Conservation (phyloP, 2,113 vertebrate species). For the Odocoileus hemionus region DNA sequence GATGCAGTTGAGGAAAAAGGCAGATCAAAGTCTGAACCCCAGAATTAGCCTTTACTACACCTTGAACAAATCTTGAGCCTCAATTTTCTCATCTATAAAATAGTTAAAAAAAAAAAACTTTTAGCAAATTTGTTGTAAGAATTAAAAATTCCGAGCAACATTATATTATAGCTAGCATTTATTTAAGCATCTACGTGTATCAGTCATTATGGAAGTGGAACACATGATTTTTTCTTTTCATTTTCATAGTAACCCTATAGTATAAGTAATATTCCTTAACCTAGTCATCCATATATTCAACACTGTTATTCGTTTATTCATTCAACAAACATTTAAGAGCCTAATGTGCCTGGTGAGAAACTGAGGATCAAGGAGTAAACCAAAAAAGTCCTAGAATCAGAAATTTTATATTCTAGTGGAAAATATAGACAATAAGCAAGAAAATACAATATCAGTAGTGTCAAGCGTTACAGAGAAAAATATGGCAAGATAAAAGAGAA, state of each 20-base stretch:
- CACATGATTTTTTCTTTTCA: neutral
- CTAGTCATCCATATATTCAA: neutral
- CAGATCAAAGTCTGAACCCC: neutral
- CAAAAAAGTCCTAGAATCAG: neutral
- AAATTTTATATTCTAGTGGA: neutral
- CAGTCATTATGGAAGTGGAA: neutral
- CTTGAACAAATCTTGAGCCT: neutral
- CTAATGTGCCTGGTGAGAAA: neutral
- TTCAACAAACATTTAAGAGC: neutral
- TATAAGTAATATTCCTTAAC: neutral
- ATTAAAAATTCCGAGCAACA: constrained; percentile 12
- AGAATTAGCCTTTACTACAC: neutral
- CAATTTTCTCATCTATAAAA: constrained; percentile 8
- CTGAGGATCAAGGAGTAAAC: neutral
- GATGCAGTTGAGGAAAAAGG: neutral
- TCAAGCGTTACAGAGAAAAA: neutral
- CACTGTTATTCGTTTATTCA: neutral
- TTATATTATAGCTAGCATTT: neutral
- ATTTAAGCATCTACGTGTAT: neutral
- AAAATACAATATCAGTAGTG: neutral
- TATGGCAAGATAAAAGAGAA: neutral
- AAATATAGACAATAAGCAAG: neutral
- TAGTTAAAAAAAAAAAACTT: neutral
- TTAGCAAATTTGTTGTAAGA: neutral
- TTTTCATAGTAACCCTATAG: neutral